Base-by-base conservation (phyloP, 2,888 invertebrate genomes). In the Sphinx pinastri region DNA sequence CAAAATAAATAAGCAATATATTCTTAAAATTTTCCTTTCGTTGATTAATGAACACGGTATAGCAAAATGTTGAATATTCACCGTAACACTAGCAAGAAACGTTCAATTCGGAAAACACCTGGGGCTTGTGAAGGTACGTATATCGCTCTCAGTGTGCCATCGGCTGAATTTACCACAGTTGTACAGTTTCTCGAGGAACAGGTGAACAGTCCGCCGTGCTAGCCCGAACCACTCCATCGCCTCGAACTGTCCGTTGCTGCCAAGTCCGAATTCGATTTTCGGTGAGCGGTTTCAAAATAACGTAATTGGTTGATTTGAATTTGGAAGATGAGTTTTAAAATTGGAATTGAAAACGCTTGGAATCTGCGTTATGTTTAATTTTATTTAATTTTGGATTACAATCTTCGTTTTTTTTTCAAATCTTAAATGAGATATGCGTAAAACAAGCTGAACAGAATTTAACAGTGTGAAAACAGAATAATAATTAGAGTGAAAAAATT, bases 151-250 rank as follows among this genome's bases (percentile, higher is more conserved):
- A 45, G 84, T 86, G 81, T 85, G 83, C 84, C 85, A 71, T 76
- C 76, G 74, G 78, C 79, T 85, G 79, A 79, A 77, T 75, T 76
- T 78, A 75, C 75, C 79, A 80, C 82, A 83, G 84, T 82, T 71
- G 13, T 49, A 63, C 63, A 63, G 80, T 72, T 77, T 76, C 75
- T 71, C 75, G 78, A 77, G 79, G 76, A 79, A 77, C 76, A 76
- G 71, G 74, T 71, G 79, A 83, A 77, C 88, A 89, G 90, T 89
- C 71, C 77, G 74, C 5, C 47, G 47, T 49, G 49, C 12, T 47
- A 16, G 47, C 19, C 49, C 63, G 63, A 63, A 47, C 47, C 19
- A 63, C 49, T 63, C 49, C 63, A 63, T 14, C 63, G 63, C 49
- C 63, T 47, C 49, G 13, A 47, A 63, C 16, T 13, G 19, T 63